Evolutionary conservation across 2,888 invertebrate species (phyloP), one percentile per base, ranked within the genome.

Genomic region (Sepiola atlantica): DNA sequence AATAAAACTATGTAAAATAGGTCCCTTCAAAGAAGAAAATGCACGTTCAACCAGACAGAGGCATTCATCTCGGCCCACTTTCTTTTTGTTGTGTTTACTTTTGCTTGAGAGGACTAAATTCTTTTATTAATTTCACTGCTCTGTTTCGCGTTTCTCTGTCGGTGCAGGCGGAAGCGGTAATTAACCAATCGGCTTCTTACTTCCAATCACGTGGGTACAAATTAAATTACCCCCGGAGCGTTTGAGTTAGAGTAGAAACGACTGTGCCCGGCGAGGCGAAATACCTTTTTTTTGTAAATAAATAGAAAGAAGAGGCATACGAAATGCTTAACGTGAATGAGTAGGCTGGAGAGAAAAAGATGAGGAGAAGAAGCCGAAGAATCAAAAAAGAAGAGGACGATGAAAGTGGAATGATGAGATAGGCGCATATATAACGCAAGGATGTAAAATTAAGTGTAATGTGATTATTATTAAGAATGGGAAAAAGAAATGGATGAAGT

Each of bases 91-190:
- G 21, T 61, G 10, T 10, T 61, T 24, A 24, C n/a, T 77, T 77
- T 77, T 77, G 77, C 77, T n/a, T 77, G 77, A 77, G n/a, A 77
- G n/a, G n/a, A 77, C 77, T 77, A 77, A 77, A n/a, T n/a, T n/a
- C 61, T n/a, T 77, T 77, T 77, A 77, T 77, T 77, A 77, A 77
- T 77, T n/a, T 77, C 77, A 12, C 1, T 77, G 77, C 77, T 77
- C 77, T 77, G 45, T 77, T 77, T 12, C 77, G 77, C 77, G 12
- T 14, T 14, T 77, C 12, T n/a, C 77, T 45, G 45, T 77, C 77
- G 0, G 77, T 14, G n/a, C 10, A 45, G 77, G 77, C n/a, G n/a
- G 77, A 77, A n/a, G n/a, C 45, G n/a, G n/a, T 77, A 77, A 77
- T 77, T 77, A 77, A 77, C 77, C 77, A 77, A 77, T 77, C 77